Evolutionary conservation across 1,140 invertebrate genomes (phyloP), one percentile per base, ranked within the genome.

Genomic region (Trichonephila clavata): DNA sequence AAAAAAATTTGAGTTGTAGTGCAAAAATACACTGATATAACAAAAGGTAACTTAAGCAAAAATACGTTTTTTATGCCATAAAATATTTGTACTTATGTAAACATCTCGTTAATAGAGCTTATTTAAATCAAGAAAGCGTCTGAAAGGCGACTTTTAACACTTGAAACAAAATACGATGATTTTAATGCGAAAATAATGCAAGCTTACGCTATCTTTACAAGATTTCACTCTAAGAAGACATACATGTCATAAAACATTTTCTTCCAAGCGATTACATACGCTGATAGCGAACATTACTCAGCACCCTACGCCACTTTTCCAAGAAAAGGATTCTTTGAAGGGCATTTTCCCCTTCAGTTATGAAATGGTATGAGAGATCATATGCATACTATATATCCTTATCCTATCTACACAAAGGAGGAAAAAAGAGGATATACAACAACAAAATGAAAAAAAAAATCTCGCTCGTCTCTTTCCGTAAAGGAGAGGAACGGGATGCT

Each of bases 401-500:
- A 84, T 84, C 57, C 27, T 21, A 59, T 24, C 83, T 32, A 32
- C 24, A 39, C 13, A 32, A 18, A 24, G 39, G 32, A 57, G 50
- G 21, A 18, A 18, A 60, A 59, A 87, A 18, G 21, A 24, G n/a
- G 24, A 39, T 60, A 39, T 27, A 16, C 32, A 68, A 77, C 59
- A 39, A 65, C 13, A 87, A 59, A 32, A 71, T 50, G 60, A 39
- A 57, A 50, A 21, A n/a, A 89, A 89, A 89, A 89, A 77, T 71
- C 65, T 89, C 86, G 14, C 24, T 24, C 50, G 80, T 83, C 77
- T 57, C 57, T 86, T 59, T 61, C 32, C 39, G 8, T 39, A 50
- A 32, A 50, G 43, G 84, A 65, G 71, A 32, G 27, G 63, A 68
- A 60, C 24, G 14, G 18, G 81, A 92, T 80, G 90, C 81, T 92